Base-by-base conservation (phyloP, 2,113 vertebrate genomes). In the Cathartes aura region DNA sequence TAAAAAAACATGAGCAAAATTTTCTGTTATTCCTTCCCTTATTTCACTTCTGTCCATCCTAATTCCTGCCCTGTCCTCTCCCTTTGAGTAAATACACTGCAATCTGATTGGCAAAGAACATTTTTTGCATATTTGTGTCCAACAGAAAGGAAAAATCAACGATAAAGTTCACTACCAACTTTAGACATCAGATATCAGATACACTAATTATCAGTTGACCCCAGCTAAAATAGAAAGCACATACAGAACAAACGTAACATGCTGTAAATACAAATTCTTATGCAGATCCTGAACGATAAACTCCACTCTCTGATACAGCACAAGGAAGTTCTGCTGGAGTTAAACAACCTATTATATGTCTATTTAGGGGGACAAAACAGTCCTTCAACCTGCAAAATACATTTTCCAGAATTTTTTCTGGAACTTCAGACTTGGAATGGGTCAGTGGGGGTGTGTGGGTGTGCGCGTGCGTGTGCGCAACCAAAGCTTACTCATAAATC, bases 381-480 rank as follows among this genome's bases (percentile, higher is more conserved):
- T 26, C 42, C 48, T 59, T 53, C n/a, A 36, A 9, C 18, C 34
- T 67, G 63, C 3, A 82, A 76, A 89, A 53, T n/a, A 30, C 3
- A 30, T 53, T 64, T 53, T 53, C 16, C 10, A 42, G 29, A 30
- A 3, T 1, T 21, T 74, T 20, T 36, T 26, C 59, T 91, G 76
- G 34, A 58, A 22, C 47, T 43, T 32, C 55, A 59, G 87, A 15
- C 22, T 60, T 1, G 12, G 67, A 45, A 59, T 15, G 79, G 62
- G 53, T 48, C 1, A 0, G 9, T 21, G 62, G 30, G 78, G 15
- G 26, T 8, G 53, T 34, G 64, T 11, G 78, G 32, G 40, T 38
- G 64, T 21, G 45, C 7, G 6, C 0, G 0, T 3, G 15, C 29
- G 48, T 15, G 16, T 6, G 59, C 43, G 63, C 70, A 74, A 6